Evolutionary conservation across 2,113 vertebrate species (phyloP).

Genomic region (Entelurus aequoreus): DNA sequence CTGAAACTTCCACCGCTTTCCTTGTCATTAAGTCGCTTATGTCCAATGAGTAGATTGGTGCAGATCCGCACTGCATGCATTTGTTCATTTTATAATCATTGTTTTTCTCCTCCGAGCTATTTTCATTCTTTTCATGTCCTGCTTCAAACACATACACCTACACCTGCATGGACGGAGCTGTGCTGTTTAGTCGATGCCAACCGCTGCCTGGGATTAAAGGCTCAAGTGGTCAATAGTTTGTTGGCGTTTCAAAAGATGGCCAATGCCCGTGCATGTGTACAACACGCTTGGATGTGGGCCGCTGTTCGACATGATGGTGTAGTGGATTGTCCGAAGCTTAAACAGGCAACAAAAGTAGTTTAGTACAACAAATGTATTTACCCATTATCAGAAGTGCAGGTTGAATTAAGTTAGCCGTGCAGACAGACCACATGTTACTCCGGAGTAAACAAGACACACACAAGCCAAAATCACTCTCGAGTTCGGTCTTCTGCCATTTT

Average conservation of each 20-base stretch:
- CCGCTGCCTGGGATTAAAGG: constrained; percentile 13
- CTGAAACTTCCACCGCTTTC: constrained; percentile 4
- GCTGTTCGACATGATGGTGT: background rate
- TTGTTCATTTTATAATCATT: constrained; percentile 22
- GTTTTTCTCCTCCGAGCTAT: background rate
- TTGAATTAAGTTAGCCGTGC: no score
- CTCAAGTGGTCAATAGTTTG: constrained; percentile 13
- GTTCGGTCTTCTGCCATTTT: no score
- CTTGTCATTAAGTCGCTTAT: constrained; percentile 50
- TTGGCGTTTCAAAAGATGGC: constrained; percentile 2
- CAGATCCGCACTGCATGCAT: constrained; percentile 2
- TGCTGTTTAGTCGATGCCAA: constrained; percentile 8
- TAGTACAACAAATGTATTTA: no score
- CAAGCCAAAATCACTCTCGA: no score
- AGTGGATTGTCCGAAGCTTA: no score
- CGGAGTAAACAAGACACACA: no score
- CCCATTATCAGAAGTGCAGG: no score
- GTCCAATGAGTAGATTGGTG: constrained; percentile 35
- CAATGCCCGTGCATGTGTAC: background rate
- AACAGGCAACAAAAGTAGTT: no score
- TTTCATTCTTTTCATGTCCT: constrained; percentile 10
- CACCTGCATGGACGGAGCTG: constrained; percentile 8
- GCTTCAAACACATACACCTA: constrained; percentile 15
- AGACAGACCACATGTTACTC: no score
- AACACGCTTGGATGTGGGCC: background rate